phyloP scores from a whole-genome alignment of 2,113 vertebrate genomes.

The Cephalopterus ornatus region DNA sequence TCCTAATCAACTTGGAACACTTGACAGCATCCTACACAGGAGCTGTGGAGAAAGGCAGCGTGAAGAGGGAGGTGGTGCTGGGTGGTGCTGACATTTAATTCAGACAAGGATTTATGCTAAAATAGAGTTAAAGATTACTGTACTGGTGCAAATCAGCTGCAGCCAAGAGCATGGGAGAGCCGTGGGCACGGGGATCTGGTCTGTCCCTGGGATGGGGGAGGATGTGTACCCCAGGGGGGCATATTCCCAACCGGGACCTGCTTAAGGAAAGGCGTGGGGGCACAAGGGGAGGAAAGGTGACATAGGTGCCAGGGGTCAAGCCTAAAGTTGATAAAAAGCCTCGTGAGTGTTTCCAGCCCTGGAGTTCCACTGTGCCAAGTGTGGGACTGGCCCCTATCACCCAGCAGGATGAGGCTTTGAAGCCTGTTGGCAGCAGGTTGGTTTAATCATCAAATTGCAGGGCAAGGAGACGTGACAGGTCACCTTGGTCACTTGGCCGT shows the following conservation, averaged over 20 bases:
- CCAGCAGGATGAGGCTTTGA: not conserved
- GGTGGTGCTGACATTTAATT: not conserved
- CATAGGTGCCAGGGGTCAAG: not conserved
- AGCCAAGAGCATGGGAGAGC: not conserved
- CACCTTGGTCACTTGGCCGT: not conserved
- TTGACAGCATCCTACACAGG: not conserved
- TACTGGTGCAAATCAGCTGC: not conserved
- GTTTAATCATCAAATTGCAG: not conserved
- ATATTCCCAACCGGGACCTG: not conserved
- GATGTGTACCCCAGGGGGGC: accelerated
- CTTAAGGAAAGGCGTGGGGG: not conserved
- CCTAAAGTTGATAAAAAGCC: not conserved
- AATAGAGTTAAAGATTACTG: not conserved
- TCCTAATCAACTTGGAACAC: not conserved
- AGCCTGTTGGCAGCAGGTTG: not conserved
- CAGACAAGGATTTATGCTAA: not conserved
- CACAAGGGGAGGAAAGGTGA: not conserved
- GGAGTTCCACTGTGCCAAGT: not conserved
- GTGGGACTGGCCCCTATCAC: not conserved
- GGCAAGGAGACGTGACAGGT: not conserved
- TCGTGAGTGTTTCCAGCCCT: not conserved
- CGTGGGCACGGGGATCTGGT: accelerated
- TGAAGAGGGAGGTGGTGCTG: not conserved
- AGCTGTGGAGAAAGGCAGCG: not conserved
- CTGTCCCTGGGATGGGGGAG: not conserved